phyloP scores from a whole-genome alignment of 2,797 vertebrate genomes.

The Ficedula albicollis region DNA sequence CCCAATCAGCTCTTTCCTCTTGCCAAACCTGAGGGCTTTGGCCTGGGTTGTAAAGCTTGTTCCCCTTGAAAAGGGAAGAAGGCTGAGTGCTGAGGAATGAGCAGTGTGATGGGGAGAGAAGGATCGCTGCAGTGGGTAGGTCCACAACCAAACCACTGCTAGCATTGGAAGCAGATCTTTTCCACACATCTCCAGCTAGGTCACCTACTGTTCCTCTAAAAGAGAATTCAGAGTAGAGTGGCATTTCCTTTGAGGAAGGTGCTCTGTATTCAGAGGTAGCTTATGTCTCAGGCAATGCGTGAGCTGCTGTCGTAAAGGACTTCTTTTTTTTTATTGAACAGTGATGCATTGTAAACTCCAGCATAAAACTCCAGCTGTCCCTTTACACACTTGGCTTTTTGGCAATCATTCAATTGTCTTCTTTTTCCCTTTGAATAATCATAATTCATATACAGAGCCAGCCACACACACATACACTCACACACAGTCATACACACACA shows the following conservation, averaged over 20 bases:
- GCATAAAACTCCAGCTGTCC: conserved; percentile 76
- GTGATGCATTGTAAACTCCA: conserved; percentile 71
- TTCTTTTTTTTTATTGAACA: conserved; percentile 66
- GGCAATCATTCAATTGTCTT: conserved; percentile 69
- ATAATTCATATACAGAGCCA: conserved; percentile 76
- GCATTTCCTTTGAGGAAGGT: conserved; percentile 70
- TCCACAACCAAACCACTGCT: background rate
- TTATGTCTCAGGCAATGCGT: conserved; percentile 17
- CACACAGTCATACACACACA: background rate
- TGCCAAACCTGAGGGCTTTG: background rate
- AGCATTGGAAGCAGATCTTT: background rate
- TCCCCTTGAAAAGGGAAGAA: background rate
- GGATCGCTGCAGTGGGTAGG: background rate
- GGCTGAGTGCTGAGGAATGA: background rate
- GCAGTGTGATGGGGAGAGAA: background rate
- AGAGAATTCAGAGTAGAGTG: conserved; percentile 37
- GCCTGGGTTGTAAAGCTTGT: background rate
- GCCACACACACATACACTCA: conserved; percentile 45
- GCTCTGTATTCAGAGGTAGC: conserved; percentile 58
- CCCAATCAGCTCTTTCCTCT: background rate
- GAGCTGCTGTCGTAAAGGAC: conserved; percentile 53
- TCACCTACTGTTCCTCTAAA: conserved; percentile 55
- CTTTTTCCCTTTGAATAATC: conserved; percentile 62
- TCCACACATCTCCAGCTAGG: conserved; percentile 23
- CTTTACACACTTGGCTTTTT: conserved; percentile 69